Base-by-base conservation (phyloP, 2,888 invertebrate genomes). In the Leptinotarsa juncta region DNA sequence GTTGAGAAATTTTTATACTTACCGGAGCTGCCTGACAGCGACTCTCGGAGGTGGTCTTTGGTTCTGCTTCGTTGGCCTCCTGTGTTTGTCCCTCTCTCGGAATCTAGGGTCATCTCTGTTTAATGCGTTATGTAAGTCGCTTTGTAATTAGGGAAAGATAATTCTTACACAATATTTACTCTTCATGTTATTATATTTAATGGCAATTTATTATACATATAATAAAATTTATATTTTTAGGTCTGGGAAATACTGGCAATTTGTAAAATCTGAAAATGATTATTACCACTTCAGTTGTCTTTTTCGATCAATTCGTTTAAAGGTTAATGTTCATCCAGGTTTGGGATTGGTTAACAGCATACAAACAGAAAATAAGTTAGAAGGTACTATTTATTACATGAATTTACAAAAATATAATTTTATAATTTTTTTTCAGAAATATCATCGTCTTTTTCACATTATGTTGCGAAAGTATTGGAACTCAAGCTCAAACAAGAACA, bases 401-500 rank as follows among this genome's bases (percentile, higher is more conserved):
- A 51, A 32, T 18, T n/a, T 23, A 23, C 7, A 23, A 20, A 53
- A 68, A 18, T n/a, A 32, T 55, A 12, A 18, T n/a, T 49, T 67
- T 5, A 15, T 48, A 69, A 65, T 65, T 68, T 71, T 57, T n/a
- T 79, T 78, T 70, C 62, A 80, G 80, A 74, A 20, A 49, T 70
- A 42, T 32, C 57, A 16, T 26, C 42, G 49, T 65, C 62, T 20
- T 42, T 75, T 51, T n/a, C 57, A 16, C 70, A 67, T 50, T 80
- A 78, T 67, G 42, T 49, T 15, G 60, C 74, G 0, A 68, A 74
- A 65, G 62, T 71, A n/a, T 68, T 81, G 12, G 18, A 70, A 50
- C 60, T 74, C 7, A 81, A 80, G 74, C 60, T 81, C 32, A 74
- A 75, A 57, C 49, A 67, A 3, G 72, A 74, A 20, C 70, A 77